Percentiles rank a stretch among this genome's conserved stretches.
Evolutionary conservation across 2,797 vertebrate genomes (phyloP).

Genomic region (Rhadinocentrus ornatus): DNA sequence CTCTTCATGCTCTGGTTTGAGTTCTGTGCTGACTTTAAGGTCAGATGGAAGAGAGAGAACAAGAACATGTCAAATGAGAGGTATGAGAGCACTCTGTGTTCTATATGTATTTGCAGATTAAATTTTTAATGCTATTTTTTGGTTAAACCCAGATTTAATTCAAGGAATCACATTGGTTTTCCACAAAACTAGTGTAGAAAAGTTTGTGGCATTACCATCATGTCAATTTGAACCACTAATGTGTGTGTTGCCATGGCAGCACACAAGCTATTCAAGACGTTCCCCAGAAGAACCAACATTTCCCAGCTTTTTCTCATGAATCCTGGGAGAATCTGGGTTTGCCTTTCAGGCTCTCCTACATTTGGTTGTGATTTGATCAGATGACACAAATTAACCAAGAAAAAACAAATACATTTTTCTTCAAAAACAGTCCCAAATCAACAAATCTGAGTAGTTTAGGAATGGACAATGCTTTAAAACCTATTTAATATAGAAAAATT

Average conservation of each 20-base stretch:
- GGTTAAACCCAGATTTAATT: not conserved
- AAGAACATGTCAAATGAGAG: constrained; percentile 93
- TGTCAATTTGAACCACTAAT: not conserved
- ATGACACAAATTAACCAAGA: not conserved
- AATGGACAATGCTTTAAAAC: not conserved
- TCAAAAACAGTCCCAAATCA: not conserved
- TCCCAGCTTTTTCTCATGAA: not conserved
- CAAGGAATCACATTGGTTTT: not conserved
- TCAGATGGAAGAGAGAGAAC: constrained; percentile 94
- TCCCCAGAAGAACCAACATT: not conserved
- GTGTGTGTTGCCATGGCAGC: not conserved
- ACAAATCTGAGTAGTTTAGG: not conserved
- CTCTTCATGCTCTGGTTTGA: constrained; percentile 97
- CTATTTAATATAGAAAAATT: not conserved
- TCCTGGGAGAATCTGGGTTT: not conserved
- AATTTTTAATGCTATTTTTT: not conserved
- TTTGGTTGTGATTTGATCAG: not conserved
- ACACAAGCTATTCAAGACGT: not conserved
- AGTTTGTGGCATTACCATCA: not conserved
- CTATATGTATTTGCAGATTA: not conserved
- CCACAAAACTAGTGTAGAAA: not conserved
- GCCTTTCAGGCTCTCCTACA: not conserved
- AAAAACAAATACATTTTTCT: not conserved
- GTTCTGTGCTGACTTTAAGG: constrained; percentile 96
- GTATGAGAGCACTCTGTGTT: constrained; percentile 73